Conservation (phyloP, 2,888 invertebrate species). For the Spodoptera picta region DNA sequence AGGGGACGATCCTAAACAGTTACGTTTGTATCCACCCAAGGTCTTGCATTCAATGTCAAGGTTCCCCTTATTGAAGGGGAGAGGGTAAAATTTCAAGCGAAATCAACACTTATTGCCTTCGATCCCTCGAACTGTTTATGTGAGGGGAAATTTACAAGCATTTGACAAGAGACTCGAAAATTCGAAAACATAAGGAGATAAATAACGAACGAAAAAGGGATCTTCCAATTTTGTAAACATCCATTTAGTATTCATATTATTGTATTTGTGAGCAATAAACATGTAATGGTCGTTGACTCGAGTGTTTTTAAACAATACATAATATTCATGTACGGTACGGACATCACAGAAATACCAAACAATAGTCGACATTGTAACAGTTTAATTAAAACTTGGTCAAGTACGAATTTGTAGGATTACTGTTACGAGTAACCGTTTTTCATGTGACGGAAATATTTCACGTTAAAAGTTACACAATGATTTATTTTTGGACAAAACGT, state of each 20-base stretch:
- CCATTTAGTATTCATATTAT: too few species aligned
- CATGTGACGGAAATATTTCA: constrained; percentile 17
- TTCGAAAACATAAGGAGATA: neutral
- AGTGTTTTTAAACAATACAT: constrained; percentile 11
- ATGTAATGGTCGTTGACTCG: neutral
- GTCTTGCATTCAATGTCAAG: constrained; percentile 31
- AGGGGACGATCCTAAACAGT: constrained; percentile 13
- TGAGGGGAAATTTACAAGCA: constrained; percentile 3
- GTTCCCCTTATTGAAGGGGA: constrained; percentile 21
- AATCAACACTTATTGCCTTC: constrained; percentile 12
- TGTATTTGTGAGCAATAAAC: too few species aligned
- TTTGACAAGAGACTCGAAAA: constrained; percentile 4
- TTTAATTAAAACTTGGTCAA: constrained; percentile 21
- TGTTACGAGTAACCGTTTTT: constrained; percentile 10
- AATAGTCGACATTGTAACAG: constrained; percentile 9
- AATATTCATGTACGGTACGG: constrained; percentile 8
- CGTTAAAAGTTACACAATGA: neutral
- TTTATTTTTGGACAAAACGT: too few species aligned
- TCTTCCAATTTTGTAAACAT: too few species aligned
- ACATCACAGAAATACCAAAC: constrained; percentile 8
- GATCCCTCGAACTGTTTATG: constrained; percentile 3
- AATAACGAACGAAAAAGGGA: too few species aligned
- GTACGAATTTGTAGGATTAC: constrained; percentile 11
- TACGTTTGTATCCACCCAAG: constrained; percentile 27
- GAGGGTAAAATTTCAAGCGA: constrained; percentile 15